phyloP scores from a whole-genome alignment of 1,140 invertebrate genomes.

The Macrotrachela quadricornifera region DNA sequence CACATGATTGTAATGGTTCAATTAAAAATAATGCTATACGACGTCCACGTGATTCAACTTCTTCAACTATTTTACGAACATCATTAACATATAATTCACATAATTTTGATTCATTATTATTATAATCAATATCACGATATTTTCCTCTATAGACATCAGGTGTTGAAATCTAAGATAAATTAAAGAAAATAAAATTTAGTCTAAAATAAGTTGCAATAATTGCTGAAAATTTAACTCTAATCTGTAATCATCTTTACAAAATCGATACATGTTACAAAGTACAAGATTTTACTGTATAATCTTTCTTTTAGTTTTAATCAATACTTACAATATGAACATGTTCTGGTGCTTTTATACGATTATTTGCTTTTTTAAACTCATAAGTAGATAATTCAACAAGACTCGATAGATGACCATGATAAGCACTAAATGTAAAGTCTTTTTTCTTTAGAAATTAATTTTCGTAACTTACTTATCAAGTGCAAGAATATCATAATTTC shows the following conservation, averaged over 20 bases:
- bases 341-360: too few species aligned
- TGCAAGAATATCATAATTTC: conserved; percentile 64
- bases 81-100: conserved; percentile 63
- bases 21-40: conserved; percentile 62
- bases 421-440: conserved; percentile 51
- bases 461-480: conserved; percentile 68
- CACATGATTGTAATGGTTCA: conserved; percentile 87
- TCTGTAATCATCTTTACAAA: too few species aligned
- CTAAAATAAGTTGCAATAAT: too few species aligned
- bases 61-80: conserved; percentile 49
- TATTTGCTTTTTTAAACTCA: conserved; percentile 55
- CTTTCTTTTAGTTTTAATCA: too few species aligned
- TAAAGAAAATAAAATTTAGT: too few species aligned
- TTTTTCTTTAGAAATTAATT: neutral
- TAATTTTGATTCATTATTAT: conserved; percentile 38
- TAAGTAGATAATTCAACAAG: conserved; percentile 91
- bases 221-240: too few species aligned
- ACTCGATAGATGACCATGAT: conserved; percentile 84
- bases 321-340: too few species aligned
- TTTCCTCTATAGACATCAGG: too few species aligned
- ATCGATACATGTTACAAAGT: too few species aligned
- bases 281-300: too few species aligned
- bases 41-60: conserved; percentile 36
- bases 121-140: too few species aligned
- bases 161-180: too few species aligned